phyloP scores from a whole-genome alignment of 2,888 invertebrate genomes.

The Leucozona laternaria region DNA sequence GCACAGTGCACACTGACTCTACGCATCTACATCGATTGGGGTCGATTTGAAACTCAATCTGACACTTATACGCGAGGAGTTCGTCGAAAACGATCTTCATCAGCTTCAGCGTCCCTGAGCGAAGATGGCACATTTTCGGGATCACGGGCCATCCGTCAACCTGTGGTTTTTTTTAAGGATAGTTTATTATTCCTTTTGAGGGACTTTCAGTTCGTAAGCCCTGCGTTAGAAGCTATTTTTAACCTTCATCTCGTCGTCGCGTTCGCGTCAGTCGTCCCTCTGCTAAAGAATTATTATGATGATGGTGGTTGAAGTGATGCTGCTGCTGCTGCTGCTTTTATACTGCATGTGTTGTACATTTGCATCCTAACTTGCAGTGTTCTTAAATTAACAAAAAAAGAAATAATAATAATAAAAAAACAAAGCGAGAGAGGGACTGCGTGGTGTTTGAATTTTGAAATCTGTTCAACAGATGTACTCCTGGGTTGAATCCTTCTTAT shows the following conservation, averaged over 20 bases:
- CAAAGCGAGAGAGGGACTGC: neutral
- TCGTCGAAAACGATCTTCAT: conserved; percentile 43
- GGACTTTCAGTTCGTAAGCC: conserved; percentile 26
- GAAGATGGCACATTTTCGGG: conserved; percentile 45
- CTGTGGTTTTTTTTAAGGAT: conserved; percentile 63
- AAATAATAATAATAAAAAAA: conserved; percentile 56
- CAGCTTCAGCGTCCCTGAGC: neutral
- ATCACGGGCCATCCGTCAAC: conserved; percentile 69
- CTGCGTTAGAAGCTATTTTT: conserved; percentile 57
- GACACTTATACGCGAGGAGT: conserved; percentile 54
- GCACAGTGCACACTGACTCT: neutral
- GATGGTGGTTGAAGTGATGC: conserved; percentile 32
- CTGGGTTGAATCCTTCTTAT: conserved; percentile 47
- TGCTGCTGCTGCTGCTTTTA: conserved; percentile 34
- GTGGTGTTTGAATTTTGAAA: conserved; percentile 59
- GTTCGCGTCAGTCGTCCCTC: conserved; percentile 33
- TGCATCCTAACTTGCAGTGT: conserved; percentile 33
- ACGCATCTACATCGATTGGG: conserved; percentile 41
- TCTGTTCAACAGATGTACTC: conserved; percentile 74
- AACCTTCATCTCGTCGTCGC: conserved; percentile 19
- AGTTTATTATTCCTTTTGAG: conserved; percentile 67
- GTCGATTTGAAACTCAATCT: conserved; percentile 71
- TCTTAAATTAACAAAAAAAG: conserved; percentile 51
- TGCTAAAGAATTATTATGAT: conserved; percentile 20
- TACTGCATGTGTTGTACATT: conserved; percentile 65